Evolutionary conservation across 2,113 vertebrate species (phyloP).

Genomic region (Sporophila hypoxantha): DNA sequence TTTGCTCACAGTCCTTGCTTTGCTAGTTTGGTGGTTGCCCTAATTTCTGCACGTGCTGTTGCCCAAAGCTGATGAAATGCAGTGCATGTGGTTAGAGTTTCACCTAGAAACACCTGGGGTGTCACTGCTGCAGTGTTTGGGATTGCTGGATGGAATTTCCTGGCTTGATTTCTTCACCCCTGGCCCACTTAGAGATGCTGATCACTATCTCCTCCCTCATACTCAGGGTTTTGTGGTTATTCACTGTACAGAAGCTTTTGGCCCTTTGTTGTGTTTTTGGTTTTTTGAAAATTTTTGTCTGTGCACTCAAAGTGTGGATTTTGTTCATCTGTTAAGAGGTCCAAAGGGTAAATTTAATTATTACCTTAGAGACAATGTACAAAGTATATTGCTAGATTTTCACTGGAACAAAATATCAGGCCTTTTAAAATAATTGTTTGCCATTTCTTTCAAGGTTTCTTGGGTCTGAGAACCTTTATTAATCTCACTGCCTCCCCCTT

Average conservation of each 20-base stretch:
- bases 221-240: neutral
- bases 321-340: neutral
- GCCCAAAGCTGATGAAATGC: neutral
- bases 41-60: neutral
- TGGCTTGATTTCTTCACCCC: neutral
- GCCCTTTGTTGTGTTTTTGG: neutral
- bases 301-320: neutral
- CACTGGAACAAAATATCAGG: neutral
- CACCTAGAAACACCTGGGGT: neutral
- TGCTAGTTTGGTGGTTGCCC: neutral
- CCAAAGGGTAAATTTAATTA: neutral
- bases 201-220: neutral
- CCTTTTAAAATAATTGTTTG: neutral
- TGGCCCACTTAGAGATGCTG: neutral
- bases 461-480: neutral
- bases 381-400: neutral
- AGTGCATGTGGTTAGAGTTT: neutral
- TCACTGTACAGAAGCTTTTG: neutral
- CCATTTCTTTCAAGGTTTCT: neutral
- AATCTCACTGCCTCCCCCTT: conserved; percentile 38
- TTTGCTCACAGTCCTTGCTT: neutral
- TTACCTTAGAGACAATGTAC: neutral
- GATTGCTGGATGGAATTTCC: neutral
- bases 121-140: neutral
- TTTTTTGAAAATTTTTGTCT: neutral